Evolutionary conservation across 2,113 vertebrate genomes (phyloP), one percentile per base, ranked within the genome.

Genomic region (Canis aureus): DNA sequence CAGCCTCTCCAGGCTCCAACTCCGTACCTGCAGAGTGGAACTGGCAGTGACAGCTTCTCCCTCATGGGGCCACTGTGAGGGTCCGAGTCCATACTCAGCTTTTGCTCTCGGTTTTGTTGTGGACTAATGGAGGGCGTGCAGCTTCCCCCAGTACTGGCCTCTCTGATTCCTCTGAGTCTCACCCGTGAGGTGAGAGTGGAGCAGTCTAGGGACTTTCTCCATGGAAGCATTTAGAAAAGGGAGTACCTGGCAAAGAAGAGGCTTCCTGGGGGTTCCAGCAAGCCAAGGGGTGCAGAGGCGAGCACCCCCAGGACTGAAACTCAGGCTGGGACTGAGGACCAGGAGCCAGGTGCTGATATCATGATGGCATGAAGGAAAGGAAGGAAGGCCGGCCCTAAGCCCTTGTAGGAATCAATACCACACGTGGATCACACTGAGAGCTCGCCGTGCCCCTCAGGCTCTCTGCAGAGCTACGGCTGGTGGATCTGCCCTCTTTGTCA

Each of bases 111-210:
- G 23, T 53, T 12, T 57, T 74, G 57, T 43, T 19, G 19, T 15
- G 91, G 73, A 55, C 23, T 7, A 29, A 11, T 15, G 29, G 17
- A 66, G 69, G 13, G 2, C 2, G 0, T 27, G 67, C 2, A 2
- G 20, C 27, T 22, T 53, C 57, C 81, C 27, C 55, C 35, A n/a
- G 17, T 59, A 51, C 35, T 23, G 2, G 0, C 3, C 29, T 35
- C 23, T 10, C 27, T 35, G 2, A 55, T 19, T 53, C 38, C 20
- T 62, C 60, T 8, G 29, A 67, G 62, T 60, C 5, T 35, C 80
- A n/a, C 1, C 29, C 23, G 25, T 0, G 3, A 73, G 29, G 8
- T 25, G 7, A 15, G 53, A 11, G 15, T 1, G 0, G 13, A 4
- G 15, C 19, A 8, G 0, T 43, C 51, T 66, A 74, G 49, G 55